phyloP scores from a whole-genome alignment of 2,888 invertebrate species.

The Clusia tigrina region DNA sequence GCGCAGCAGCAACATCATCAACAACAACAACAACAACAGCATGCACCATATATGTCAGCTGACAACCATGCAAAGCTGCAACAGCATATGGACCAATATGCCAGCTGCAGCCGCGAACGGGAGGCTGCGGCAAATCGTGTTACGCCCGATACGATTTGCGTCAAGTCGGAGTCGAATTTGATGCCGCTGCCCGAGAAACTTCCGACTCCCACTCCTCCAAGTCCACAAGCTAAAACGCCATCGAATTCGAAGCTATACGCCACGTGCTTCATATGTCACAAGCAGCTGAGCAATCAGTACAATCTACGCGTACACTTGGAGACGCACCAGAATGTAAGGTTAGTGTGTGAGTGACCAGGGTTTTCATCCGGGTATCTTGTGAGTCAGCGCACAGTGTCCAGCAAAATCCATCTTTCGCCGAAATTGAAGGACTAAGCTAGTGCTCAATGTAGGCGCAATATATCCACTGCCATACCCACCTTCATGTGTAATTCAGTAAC shows the following conservation, averaged over 20 bases:
- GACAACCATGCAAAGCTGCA: slow-evolving; percentile 51
- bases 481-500: too few relatives aligned
- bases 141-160: slow-evolving; percentile 24
- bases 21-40: slow-evolving; percentile 40
- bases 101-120: slow-evolving; percentile 49
- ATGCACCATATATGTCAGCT: slow-evolving; percentile 46
- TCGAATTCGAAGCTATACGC: slow-evolving; percentile 69
- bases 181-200: slow-evolving; percentile 40
- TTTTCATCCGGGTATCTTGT: too few relatives aligned
- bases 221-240: slow-evolving; percentile 52
- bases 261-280: slow-evolving; percentile 84
- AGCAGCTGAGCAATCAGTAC: slow-evolving; percentile 89
- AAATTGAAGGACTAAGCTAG: too few relatives aligned
- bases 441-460: too few relatives aligned
- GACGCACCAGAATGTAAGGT: slow-evolving; percentile 83
- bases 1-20: slow-evolving; percentile 41
- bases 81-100: slow-evolving; percentile 54
- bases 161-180: slow-evolving; percentile 13
- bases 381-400: too few relatives aligned
- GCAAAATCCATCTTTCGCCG: too few relatives aligned
- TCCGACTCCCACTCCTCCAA: slow-evolving; percentile 45
- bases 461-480: too few relatives aligned
- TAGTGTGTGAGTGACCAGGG: too few relatives aligned
- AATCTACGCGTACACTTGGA: slow-evolving; percentile 90
- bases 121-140: slow-evolving; percentile 42